Conservation (phyloP, 2,888 invertebrate species). For the Bruchidius siliquastri region DNA sequence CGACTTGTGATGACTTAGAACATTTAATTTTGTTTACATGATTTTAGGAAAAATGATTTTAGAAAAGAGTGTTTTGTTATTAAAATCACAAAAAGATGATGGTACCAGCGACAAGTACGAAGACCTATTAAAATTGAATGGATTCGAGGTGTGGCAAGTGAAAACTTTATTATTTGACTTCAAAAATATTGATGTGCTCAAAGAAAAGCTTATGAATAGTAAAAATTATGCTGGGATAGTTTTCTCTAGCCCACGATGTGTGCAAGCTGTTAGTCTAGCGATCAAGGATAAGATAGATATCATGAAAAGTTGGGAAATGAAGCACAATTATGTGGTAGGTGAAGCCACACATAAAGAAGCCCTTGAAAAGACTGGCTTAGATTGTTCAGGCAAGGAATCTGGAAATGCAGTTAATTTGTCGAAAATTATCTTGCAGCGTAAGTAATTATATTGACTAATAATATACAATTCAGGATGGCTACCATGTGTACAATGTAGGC, state of each 20-base stretch:
- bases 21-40: too few relatives aligned
- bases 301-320: slow-evolving; percentile 26
- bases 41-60: slow-evolving; percentile 19
- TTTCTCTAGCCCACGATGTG: slow-evolving; percentile 55
- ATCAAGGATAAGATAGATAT: slow-evolving; percentile 29
- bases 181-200: slow-evolving; percentile 48
- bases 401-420: slow-evolving; percentile 54
- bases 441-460: too few relatives aligned
- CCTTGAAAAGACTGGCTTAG: slow-evolving; percentile 45
- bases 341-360: slow-evolving; percentile 52
- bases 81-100: slow-evolving; percentile 38
- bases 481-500: too few relatives aligned
- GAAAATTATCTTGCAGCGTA: slow-evolving; percentile 49
- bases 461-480: too few relatives aligned
- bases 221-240: slow-evolving; percentile 51
- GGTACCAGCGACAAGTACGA: slow-evolving; percentile 48
- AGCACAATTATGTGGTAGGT: slow-evolving; percentile 46
- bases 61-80: slow-evolving; percentile 35
- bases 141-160: slow-evolving; percentile 48
- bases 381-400: slow-evolving; percentile 51
- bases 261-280: slow-evolving; percentile 49
- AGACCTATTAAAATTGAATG: slow-evolving; percentile 43
- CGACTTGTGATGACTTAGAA: too few relatives aligned
- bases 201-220: slow-evolving; percentile 44
- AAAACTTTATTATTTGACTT: slow-evolving; percentile 53